Base-by-base conservation (phyloP, 2,888 invertebrate genomes). In the Hoplodrina ambigua region DNA sequence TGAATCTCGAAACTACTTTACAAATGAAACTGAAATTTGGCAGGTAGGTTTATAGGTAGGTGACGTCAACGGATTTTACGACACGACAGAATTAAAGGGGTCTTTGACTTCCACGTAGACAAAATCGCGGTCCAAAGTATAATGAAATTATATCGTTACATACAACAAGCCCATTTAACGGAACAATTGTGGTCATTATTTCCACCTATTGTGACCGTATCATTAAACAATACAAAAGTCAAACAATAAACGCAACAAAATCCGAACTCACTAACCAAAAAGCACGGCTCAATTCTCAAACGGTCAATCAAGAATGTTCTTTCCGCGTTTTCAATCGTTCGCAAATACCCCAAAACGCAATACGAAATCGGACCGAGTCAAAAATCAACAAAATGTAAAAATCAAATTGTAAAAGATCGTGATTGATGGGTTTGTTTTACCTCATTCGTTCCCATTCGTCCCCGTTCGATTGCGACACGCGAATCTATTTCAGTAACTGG, bases 351-450 rank as follows among this genome's bases (percentile, higher is more conserved):
- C 78, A 79, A 81, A 81, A 77, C 75, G 75, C 58, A 75, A 75
- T 77, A 79, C 81, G 77, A 83, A 82, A 80, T 74, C 54, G 41
- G 68, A 67, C 54, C 67, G 73, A 72, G 78, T 83, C 84, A 82
- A 81, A 85, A 80, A 72, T 66, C 53, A 68, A 61, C 74, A 82
- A 87, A 86, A 79, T 74, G 71, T 78, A 79, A 86, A 87, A 81
- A 78, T 73, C 69, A 81, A 87, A 86, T 78, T 76, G 72, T 75
- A 80, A 85, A 87, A 82, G 79, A 77, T 75, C 83, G 79, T 87
- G 88, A 88, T 87, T 84, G 89, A 89, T 90, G 79, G 82, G 83
- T 87, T 89, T 89, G 88, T 90, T 90, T 88, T 86, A 84, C 79
- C 85, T 87, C 88, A 87, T 88, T 88, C 87, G 81, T 85, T 83